Base-by-base conservation (phyloP, 2,113 vertebrate genomes). In the Megaceryle torquata region DNA sequence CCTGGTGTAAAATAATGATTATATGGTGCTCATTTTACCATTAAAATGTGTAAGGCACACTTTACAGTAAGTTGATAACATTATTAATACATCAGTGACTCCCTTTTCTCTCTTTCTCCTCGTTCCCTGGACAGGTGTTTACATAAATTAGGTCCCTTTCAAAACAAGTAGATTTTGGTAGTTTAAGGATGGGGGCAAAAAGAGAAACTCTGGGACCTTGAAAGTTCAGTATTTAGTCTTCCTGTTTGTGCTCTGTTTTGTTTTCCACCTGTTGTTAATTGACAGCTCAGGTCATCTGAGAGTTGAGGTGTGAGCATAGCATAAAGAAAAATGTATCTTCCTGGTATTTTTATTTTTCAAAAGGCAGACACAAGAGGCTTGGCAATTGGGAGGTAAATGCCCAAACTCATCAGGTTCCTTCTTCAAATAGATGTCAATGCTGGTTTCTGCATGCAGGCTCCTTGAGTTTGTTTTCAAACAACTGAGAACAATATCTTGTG, bases 141-240 rank as follows among this genome's bases (percentile, higher is more conserved):
- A 25, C 0, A 20, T 25, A 86, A 74, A 84, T 90, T 31, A 31
- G 3, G 21, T 95, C 25, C 14, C 46, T 93, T 86, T 94, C 57
- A 64, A 94, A 74, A 91, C 54, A 76, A 56, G n/a, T 8, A 19
- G 13, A 46, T 59, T 43, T 46, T 67, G 54, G 20, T 77, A 53
- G 50, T 17, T 69, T 70, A 35, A 76, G 33, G 53, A 83, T 2
- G 11, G 4, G 9, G 13, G 12, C 26, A 68, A 57, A 50, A 60
- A 59, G 18, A 53, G 56, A 57, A 75, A 57, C 46, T 77, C 12
- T 6, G 22, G 31, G 35, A 43, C 43, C 65, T 80, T 57, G 28
- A 28, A 88, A 95, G 82, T 20, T 70, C n/a, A 81, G 6, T 56
- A 46, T 77, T 88, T 75, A 63, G 22, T 86, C 35, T 37, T 88